Conservation (phyloP, 2,113 vertebrate species). For the Pterophyllum scalare region DNA sequence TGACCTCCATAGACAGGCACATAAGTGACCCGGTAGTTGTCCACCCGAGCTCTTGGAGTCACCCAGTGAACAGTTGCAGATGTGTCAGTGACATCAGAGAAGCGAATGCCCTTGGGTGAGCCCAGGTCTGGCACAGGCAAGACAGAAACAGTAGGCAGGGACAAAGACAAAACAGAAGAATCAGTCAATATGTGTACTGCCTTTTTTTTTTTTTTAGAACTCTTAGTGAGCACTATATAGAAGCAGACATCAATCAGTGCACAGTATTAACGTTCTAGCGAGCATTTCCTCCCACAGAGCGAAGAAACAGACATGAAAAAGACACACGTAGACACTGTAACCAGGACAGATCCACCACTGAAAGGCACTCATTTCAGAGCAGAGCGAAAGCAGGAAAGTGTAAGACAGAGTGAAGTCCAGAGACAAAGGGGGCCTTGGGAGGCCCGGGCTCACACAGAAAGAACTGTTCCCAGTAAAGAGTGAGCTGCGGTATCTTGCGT, state of each 20-base stretch:
- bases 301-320: constrained; percentile 27
- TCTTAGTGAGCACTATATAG: constrained; percentile 2
- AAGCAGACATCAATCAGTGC: not conserved
- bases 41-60: constrained; percentile 82
- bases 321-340: constrained; percentile 26
- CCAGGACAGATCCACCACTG: constrained; percentile 21
- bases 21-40: constrained; percentile 88
- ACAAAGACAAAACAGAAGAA: constrained; percentile 7
- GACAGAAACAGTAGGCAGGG: constrained; percentile 34
- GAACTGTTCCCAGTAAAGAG: constrained; percentile 52
- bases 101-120: constrained; percentile 87
- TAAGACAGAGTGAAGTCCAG: constrained; percentile 33
- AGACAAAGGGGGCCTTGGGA: constrained; percentile 59
- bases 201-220: not conserved
- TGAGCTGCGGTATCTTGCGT: constrained; percentile 65
- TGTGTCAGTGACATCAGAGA: constrained; percentile 93
- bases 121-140: constrained; percentile 82
- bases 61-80: constrained; percentile 90
- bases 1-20: constrained; percentile 89
- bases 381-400: constrained; percentile 10
- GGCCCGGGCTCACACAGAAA: constrained; percentile 42
- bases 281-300: constrained; percentile 9
- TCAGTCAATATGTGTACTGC: not conserved
- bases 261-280: not conserved
- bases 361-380: constrained; percentile 25